A percentile compares a stretch with the other conserved stretches of the same genome.
Conservation (phyloP, 2,113 vertebrate species). For the Myocastor coypus region DNA sequence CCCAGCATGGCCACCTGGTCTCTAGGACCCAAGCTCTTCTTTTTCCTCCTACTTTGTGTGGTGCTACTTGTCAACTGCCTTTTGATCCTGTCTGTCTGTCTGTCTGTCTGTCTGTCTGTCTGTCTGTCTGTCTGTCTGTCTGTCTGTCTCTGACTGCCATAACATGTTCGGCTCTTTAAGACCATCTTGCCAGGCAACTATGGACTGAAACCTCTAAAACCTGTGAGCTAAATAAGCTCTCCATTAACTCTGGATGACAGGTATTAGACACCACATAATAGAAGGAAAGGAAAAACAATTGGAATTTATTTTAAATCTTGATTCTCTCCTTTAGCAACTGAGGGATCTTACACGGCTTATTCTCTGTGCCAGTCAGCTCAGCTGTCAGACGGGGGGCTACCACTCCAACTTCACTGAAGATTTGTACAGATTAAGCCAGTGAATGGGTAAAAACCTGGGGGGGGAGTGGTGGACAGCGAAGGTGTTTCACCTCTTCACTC, state of each 20-base stretch:
- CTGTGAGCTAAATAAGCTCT: too few relatives aligned
- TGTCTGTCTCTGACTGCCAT: too few relatives aligned
- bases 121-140: too few relatives aligned
- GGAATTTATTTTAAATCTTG: background rate
- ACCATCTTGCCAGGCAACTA: too few relatives aligned
- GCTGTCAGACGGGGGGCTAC: background rate
- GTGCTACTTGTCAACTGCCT: background rate
- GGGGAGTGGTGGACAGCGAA: background rate
- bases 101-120: too few relatives aligned
- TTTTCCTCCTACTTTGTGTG: background rate
- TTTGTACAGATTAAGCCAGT: background rate
- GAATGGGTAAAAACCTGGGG: background rate
- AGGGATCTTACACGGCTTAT: background rate
- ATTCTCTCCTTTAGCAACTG: background rate
- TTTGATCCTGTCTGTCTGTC: background rate
- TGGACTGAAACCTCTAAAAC: too few relatives aligned
- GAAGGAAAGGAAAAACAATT: background rate
- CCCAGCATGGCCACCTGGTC: background rate
- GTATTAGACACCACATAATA: background rate
- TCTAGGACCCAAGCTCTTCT: background rate
- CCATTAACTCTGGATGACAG: background rate
- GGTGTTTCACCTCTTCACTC: background rate
- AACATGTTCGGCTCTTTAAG: too few relatives aligned
- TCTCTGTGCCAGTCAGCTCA: background rate
- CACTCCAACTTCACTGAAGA: background rate